These are phyloP conservation scores for Tribolium madens DNA, from an alignment of 1,140 invertebrate species.

Conservation along the genomic window DNA sequence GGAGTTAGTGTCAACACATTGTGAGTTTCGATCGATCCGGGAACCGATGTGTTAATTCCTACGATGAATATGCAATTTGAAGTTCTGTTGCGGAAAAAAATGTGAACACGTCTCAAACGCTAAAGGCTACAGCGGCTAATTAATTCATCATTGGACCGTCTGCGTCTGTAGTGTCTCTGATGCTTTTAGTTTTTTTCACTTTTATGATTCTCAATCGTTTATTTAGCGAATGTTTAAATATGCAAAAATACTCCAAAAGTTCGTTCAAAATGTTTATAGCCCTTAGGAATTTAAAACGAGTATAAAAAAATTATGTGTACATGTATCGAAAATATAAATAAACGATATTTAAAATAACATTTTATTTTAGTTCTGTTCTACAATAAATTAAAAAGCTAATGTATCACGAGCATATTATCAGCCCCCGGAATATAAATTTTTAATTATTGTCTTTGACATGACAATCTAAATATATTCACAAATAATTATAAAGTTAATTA, in stretches of 20 bases:
- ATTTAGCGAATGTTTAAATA: neutral
- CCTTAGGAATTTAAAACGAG: too few relatives aligned
- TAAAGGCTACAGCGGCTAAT: neutral
- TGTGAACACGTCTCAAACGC: slow-evolving; percentile 7
- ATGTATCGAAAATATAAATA: too few relatives aligned
- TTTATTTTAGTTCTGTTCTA: too few relatives aligned
- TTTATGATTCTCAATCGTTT: neutral
- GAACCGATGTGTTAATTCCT: slow-evolving; percentile 43
- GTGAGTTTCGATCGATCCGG: slow-evolving; percentile 16
- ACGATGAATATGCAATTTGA: slow-evolving; percentile 43
- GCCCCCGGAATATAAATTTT: too few relatives aligned
- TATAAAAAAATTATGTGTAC: too few relatives aligned
- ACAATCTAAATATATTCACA: too few relatives aligned
- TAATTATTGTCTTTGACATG: too few relatives aligned
- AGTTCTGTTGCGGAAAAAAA: neutral
- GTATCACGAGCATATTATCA: too few relatives aligned
- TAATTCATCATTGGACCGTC: slow-evolving; percentile 6
- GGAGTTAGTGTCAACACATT: slow-evolving; percentile 48
- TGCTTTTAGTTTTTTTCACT: neutral
- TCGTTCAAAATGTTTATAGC: neutral
- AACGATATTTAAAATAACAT: too few relatives aligned
- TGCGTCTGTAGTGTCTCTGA: slow-evolving; percentile 1
- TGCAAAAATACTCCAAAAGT: neutral
- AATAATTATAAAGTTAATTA: too few relatives aligned
- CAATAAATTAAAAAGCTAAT: too few relatives aligned